A percentile compares a stretch with the other conserved stretches of the same genome.
Evolutionary conservation across 2,888 invertebrate genomes (phyloP).

Genomic region (Parelbella ahira): DNA sequence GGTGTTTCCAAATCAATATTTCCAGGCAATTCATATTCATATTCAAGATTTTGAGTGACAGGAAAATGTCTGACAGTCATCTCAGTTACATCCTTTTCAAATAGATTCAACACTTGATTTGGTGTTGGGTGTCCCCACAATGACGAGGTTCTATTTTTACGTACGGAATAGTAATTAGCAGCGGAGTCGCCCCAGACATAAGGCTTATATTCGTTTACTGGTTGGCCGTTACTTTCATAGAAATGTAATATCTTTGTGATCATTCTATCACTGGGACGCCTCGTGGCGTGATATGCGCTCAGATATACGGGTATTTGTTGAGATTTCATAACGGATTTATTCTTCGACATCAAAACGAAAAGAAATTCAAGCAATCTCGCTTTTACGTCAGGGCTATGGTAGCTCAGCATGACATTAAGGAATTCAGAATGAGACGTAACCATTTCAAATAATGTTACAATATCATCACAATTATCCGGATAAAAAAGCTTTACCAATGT

Average conservation of each 20-base stretch:
- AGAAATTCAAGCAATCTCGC: constrained; percentile 84
- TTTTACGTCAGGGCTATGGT: constrained; percentile 71
- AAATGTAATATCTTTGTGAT: constrained; percentile 84
- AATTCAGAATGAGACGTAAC: constrained; percentile 89
- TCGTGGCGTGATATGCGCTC: constrained; percentile 88
- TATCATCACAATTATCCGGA: constrained; percentile 60
- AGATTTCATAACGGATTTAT: constrained; percentile 82
- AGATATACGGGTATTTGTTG: constrained; percentile 88
- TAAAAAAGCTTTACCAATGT: constrained; percentile 80
- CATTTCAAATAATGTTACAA: constrained; percentile 85
- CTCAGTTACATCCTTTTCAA: constrained; percentile 83
- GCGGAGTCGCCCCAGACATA: constrained; percentile 92
- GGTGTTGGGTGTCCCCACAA: constrained; percentile 87
- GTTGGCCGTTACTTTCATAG: constrained; percentile 85
- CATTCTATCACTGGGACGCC: constrained; percentile 84
- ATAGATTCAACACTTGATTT: constrained; percentile 85
- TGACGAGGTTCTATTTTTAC: constrained; percentile 73
- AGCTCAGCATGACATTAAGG: constrained; percentile 83
- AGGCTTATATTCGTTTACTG: constrained; percentile 85
- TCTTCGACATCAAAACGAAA: constrained; percentile 81
- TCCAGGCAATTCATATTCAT: constrained; percentile 54
- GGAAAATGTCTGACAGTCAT: constrained; percentile 87
- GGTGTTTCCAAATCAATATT: constrained; percentile 27
- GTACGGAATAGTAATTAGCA: constrained; percentile 87
- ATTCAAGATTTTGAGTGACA: constrained; percentile 79